Evolutionary conservation across 2,888 invertebrate species (phyloP), one percentile per base, ranked within the genome.

Genomic region (Selenia dentaria): DNA sequence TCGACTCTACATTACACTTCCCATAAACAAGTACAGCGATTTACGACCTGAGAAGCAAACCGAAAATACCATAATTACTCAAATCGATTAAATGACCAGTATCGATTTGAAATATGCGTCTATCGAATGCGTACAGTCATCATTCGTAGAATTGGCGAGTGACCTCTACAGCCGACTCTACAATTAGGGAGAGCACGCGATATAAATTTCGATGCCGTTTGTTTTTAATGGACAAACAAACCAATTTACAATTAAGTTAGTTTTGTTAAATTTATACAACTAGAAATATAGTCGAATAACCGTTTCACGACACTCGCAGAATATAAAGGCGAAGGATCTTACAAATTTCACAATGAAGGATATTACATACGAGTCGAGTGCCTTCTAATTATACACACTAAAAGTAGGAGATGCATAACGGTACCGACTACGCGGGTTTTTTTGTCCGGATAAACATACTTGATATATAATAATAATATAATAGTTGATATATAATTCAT

Each of bases 141-240:
- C 40, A 41, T 41, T 47, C 36, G 40, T 6, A 40, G 45, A 39
- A 35, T 46, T 47, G 41, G 47, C 47, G 36, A 36, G 36, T 47
- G 40, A 36, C 39, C 45, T 39, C 45, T 42, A 27, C 1, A 8
- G 26, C n/a, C 27, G 45, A 39, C 20, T 46, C 63, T 70, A 66
- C 53, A 33, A 65, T 69, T 67, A 69, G 54, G 56, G 62, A 62
- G 28, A 46, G 25, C 40, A 34, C 62, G 62, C 59, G 59, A 67
- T 62, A 54, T 63, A 64, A 70, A 70, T 67, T 66, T 59, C n/a
- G 33, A 64, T 66, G 64, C 67, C 64, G 73, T 71, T 72, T 64
- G 66, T 56, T 67, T 68, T 65, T 65, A 72, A 72, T 67, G 65
- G 59, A 61, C 58, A 69, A 64, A 67, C 64, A 53, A 34, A 43